Evolutionary conservation across 2,797 vertebrate genomes (phyloP).

Genomic region (Alca torda): DNA sequence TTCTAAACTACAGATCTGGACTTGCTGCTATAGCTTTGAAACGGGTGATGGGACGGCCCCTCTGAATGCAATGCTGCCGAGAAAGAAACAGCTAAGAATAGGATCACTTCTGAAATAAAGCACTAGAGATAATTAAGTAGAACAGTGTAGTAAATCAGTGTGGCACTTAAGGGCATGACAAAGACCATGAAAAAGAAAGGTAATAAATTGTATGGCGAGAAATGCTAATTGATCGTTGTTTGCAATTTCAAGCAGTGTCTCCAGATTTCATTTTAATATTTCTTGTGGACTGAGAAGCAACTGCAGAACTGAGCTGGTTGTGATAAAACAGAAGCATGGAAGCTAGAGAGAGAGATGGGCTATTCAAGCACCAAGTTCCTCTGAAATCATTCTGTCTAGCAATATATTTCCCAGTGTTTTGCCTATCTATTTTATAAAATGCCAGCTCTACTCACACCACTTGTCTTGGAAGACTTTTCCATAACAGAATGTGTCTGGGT

Average conservation of each 20-base stretch:
- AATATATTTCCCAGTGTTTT: neutral
- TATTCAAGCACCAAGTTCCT: neutral
- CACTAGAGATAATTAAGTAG: conserved; percentile 7
- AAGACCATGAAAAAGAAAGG: neutral
- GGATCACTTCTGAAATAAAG: neutral
- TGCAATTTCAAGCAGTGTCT: neutral
- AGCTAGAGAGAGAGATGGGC: neutral
- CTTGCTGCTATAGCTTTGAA: neutral
- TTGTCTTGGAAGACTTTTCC: neutral
- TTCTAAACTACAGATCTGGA: neutral
- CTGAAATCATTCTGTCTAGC: neutral
- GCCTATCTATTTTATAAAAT: neutral
- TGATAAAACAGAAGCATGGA: neutral
- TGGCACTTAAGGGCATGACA: conserved; percentile 6
- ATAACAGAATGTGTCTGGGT: neutral
- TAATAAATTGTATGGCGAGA: conserved; percentile 10
- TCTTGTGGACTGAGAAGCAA: neutral
- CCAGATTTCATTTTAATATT: conserved; percentile 23
- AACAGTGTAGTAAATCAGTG: conserved; percentile 30
- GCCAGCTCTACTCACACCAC: neutral
- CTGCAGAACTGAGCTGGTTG: neutral
- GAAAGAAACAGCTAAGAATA: neutral
- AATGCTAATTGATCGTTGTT: conserved; percentile 17
- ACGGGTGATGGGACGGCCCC: neutral
- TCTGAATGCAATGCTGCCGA: neutral